Evolutionary conservation across 2,797 vertebrate species (phyloP), one percentile per base, ranked within the genome.

Genomic region (Anguilla obscura): DNA sequence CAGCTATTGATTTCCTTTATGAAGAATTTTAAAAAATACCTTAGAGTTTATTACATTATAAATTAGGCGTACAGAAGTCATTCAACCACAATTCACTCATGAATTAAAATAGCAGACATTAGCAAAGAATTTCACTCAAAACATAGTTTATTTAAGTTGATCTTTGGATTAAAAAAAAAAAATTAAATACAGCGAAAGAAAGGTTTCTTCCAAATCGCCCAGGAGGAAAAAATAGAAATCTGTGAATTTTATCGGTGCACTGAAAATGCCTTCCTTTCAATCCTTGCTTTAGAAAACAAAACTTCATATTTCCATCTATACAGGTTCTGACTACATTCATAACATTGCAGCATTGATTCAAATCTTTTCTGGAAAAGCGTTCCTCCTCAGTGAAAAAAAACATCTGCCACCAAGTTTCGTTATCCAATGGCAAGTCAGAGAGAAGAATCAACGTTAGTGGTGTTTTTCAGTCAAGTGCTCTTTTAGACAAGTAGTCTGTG

Each of bases 71-170:
- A 10, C 52, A 54, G 52, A 14, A 58, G 16, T 58, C 56, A 16
- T 58, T 58, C 16, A 10, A 54, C 52, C 52, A 54, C 10, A 54
- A 63, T 27, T 69, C 24, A 69, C 9, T 69, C 63, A 27, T 27
- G 16, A 58, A 58, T 6, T 79, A 33, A 40, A 74, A 74, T 10
- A 45, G 10, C 16, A 79, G 33, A 79, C 40, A 48, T 48, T 21
- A 50, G 50, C 79, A 33, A 21, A 50, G 14, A 2, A 45, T 82
- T 82, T 82, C 79, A 50, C 79, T n/a, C 79, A 82, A 82, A 82
- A 82, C 21, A 82, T 79, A 16, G 74, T 79, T 79, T 79, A 79
- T 79, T 79, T 79, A 79, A 76, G 71, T 45, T 48, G 76, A 48
- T 21, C 40, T 24, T 80, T 80, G 30, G 69, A 74, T 74, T 0